A percentile compares a stretch with the other conserved stretches of the same genome.
Evolutionary conservation across 1,140 invertebrate genomes (phyloP).

Genomic region (Aphis gossypii): DNA sequence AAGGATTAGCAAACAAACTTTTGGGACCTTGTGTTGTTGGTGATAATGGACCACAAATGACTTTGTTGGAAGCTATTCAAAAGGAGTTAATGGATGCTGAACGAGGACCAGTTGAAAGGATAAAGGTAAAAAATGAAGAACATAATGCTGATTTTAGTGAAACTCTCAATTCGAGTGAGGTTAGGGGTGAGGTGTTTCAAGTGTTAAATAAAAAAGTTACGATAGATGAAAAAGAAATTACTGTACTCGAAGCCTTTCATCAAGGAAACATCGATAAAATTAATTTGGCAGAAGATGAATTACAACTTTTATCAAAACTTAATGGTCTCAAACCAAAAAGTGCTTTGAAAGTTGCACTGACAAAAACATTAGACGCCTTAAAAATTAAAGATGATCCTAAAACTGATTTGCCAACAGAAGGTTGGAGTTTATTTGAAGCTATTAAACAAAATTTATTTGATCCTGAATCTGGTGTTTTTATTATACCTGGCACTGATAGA

Average conservation of each 20-base stretch:
- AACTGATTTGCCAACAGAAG: conserved; percentile 79
- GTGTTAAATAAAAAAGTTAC: conserved; percentile 78
- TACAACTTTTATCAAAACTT: conserved; percentile 44
- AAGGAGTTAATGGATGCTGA: conserved; percentile 86
- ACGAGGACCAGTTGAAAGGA: conserved; percentile 72
- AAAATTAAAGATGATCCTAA: conserved; percentile 58
- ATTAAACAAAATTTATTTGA: conserved; percentile 82
- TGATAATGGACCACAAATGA: conserved; percentile 69
- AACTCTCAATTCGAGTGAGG: conserved; percentile 77
- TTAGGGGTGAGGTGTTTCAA: conserved; percentile 78
- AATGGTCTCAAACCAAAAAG: conserved; percentile 47
- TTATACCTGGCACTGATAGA: conserved; percentile 85
- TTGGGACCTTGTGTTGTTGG: conserved; percentile 82
- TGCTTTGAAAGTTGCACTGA: conserved; percentile 36
- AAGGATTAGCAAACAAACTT: conserved; percentile 75
- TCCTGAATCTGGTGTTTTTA: conserved; percentile 81
- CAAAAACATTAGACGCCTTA: conserved; percentile 55
- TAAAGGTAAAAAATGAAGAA: conserved; percentile 73
- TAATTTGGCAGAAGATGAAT: conserved; percentile 39
- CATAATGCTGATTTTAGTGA: conserved; percentile 62
- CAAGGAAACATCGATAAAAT: conserved; percentile 63
- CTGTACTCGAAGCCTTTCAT: conserved; percentile 67
- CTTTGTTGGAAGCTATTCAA: conserved; percentile 87
- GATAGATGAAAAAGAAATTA: conserved; percentile 70
- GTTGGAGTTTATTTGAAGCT: conserved; percentile 80